phyloP scores from a whole-genome alignment of 2,113 vertebrate species.

The Chaetodon auriga region DNA sequence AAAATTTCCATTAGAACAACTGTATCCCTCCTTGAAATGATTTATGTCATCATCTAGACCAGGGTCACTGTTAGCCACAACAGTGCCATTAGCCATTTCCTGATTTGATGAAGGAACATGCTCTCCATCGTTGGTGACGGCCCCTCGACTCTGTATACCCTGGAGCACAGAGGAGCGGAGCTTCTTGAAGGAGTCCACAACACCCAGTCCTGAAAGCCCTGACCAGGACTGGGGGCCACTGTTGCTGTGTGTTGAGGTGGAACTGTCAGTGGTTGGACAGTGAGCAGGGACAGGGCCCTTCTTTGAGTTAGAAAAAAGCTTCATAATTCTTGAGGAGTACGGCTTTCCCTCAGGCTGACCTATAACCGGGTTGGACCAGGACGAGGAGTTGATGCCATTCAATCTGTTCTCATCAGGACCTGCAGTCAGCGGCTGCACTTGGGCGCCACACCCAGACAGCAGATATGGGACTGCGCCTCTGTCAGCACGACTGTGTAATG shows the following conservation, averaged over 20 bases:
- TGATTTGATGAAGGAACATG: constrained; percentile 30
- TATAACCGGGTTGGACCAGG: constrained; percentile 73
- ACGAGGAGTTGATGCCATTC: constrained; percentile 75
- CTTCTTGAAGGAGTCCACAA: constrained; percentile 96
- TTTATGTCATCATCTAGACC: constrained; percentile 11
- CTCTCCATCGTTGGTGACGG: constrained; percentile 60
- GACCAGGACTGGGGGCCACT: constrained; percentile 86
- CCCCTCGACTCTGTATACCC: constrained; percentile 90
- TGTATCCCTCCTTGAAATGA: constrained; percentile 69
- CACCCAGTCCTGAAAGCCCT: constrained; percentile 89
- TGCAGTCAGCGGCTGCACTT: constrained; percentile 84
- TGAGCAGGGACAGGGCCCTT: constrained; percentile 74
- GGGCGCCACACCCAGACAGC: constrained; percentile 74
- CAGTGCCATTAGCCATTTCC: constrained; percentile 50
- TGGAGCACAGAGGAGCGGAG: constrained; percentile 92
- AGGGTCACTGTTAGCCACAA: constrained; percentile 37
- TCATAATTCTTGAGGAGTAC: constrained; percentile 88
- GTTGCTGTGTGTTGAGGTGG: constrained; percentile 77
- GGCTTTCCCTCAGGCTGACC: constrained; percentile 83
- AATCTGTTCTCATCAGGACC: constrained; percentile 80
- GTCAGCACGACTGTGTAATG: constrained; percentile 69
- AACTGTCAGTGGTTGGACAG: constrained; percentile 72
- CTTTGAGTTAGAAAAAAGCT: constrained; percentile 88
- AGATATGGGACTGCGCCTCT: constrained; percentile 64
- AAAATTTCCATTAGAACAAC: constrained; percentile 75